A percentile compares a stretch with the other conserved stretches of the same genome.
These are phyloP conservation scores for Laticauda colubrina DNA, from an alignment of 2,113 vertebrate species.

Conservation along the genomic window DNA sequence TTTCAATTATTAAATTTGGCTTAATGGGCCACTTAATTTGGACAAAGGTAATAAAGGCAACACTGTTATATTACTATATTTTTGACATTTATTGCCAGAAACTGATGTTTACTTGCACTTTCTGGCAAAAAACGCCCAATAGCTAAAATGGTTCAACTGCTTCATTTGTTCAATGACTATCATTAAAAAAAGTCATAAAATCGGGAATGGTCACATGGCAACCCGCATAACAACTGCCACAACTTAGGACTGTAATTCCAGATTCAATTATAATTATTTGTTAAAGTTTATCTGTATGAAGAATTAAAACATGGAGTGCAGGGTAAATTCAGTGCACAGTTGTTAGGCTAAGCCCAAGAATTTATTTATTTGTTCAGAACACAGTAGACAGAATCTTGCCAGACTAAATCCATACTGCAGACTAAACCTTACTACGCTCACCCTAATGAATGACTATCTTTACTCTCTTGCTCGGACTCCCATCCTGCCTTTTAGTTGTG, in stretches of 20 bases:
- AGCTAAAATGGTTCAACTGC: background rate
- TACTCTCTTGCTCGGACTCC: background rate
- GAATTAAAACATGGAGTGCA: background rate
- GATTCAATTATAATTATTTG: background rate
- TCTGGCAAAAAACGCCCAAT: background rate
- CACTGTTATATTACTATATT: background rate
- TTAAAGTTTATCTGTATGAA: background rate
- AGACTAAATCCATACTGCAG: background rate
- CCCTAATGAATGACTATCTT: background rate
- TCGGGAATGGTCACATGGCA: background rate
- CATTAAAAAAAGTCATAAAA: background rate
- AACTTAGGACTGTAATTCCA: background rate
- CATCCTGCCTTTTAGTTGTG: background rate
- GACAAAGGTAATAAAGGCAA: constrained; percentile 8
- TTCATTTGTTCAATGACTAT: background rate
- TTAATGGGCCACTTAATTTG: background rate
- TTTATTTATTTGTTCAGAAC: background rate
- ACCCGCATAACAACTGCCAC: background rate
- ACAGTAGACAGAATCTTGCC: background rate
- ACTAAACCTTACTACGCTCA: background rate
- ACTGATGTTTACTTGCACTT: background rate
- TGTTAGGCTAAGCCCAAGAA: background rate
- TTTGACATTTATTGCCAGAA: background rate
- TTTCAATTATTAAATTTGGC: background rate
- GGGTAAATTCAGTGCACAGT: background rate